Percentiles rank a stretch among this genome's conserved stretches.
phyloP scores from a whole-genome alignment of 2,113 vertebrate genomes.

The Pelodiscus sinensis region DNA sequence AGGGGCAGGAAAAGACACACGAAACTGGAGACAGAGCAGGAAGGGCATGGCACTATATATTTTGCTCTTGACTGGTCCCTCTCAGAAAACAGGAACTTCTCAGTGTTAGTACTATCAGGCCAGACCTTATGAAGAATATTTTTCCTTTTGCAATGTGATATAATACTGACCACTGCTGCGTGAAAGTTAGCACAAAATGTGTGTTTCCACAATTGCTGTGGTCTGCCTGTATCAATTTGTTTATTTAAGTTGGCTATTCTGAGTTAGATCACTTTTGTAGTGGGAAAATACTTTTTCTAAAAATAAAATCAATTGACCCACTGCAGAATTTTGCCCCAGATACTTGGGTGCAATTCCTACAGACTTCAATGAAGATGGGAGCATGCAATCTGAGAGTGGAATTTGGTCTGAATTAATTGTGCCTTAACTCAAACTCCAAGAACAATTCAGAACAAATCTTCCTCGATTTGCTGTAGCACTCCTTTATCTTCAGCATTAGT shows the following conservation, averaged over 20 bases:
- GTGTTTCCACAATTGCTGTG: conserved; percentile 48
- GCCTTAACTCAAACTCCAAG: not conserved
- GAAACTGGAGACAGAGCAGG: not conserved
- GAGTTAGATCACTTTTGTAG: conserved; percentile 33
- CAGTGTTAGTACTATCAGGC: not conserved
- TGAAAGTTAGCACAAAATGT: conserved; percentile 45
- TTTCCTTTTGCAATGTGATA: conserved; percentile 34
- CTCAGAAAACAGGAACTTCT: not conserved
- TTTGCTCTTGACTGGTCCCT: not conserved
- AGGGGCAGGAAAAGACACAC: not conserved
- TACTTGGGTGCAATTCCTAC: rapidly evolving
- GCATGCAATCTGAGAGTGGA: not conserved
- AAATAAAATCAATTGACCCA: not conserved
- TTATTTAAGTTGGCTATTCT: conserved; percentile 56
- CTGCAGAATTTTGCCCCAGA: not conserved
- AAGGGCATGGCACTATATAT: not conserved
- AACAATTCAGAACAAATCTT: not conserved
- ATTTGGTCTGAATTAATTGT: conserved; percentile 5
- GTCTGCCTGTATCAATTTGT: conserved; percentile 31
- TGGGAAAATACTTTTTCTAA: not conserved
- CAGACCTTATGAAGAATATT: not conserved
- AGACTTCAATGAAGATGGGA: not conserved
- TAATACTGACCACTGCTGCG: conserved; percentile 16
- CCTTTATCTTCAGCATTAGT: not conserved
- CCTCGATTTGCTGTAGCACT: not conserved